Base-by-base conservation (phyloP, 2,888 invertebrate species). In the Keiferia lycopersicella region DNA sequence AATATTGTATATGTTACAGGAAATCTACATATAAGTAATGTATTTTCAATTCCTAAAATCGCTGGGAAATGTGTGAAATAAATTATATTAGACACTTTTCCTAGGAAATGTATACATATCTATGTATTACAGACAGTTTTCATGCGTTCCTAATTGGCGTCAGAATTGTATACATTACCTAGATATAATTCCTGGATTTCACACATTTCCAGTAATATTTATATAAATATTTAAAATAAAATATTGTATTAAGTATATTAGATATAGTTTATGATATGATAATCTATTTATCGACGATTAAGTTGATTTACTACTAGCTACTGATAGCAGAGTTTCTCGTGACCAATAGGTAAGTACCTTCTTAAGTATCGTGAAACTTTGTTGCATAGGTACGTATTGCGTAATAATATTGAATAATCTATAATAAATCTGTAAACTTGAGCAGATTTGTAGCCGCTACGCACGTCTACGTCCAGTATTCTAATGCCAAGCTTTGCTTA, bases 401-500 rank as follows among this genome's bases (percentile, higher is more conserved):
- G 45, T 45, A 45, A 45, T n/a, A 45, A 45, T 45, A 45, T 45
- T 45, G 45, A n/a, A 4, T 45, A 45, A 45, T 45, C 45, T 8
- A 6, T 45, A 45, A 45, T 45, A 45, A 45, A 45, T 45, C n/a
- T 45, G 16, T 45, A 14, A 3, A 14, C 12, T 39, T 12, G 6
- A 26, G n/a, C 30, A 30, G 8, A 34, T 8, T 41, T n/a, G 41
- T 16, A 45, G n/a, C 45, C 4, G 45, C 45, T 45, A 45, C 34
- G 34, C 34, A 8, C 16, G 2, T 41, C 12, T 30, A 53, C 12
- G 12, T 30, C 11, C 22, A n/a, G 45, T 20, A 50, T 10, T 20
- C 22, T 53, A 22, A 59, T 59, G 14, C 0, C 38, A 14, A 22
- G 30, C 18, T 50, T 57, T 64, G 18, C 30, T 16, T 59, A 53